Percentiles rank a stretch among this genome's conserved stretches.
phyloP scores from a whole-genome alignment of 2,888 invertebrate species.

The Julus scandinavius region DNA sequence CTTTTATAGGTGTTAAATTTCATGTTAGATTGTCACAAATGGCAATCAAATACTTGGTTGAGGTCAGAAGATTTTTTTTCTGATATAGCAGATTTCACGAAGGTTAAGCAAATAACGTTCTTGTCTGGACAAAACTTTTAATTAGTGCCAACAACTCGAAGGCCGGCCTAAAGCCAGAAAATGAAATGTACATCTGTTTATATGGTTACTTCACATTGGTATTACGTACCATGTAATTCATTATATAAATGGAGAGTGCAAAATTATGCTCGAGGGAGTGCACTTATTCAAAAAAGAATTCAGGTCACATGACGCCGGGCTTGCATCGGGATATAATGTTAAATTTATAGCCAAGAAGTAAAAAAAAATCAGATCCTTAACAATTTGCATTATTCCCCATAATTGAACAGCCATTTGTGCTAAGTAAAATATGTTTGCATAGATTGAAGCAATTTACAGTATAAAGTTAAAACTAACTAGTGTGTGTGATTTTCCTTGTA shows the following conservation, averaged over 20 bases:
- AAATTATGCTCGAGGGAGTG: background rate
- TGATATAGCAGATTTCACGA: background rate
- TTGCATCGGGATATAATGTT: too few relatives aligned
- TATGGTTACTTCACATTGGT: background rate
- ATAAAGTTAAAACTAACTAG: slow-evolving; percentile 16
- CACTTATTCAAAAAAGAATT: background rate
- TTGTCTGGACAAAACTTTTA: background rate
- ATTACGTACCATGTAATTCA: too few relatives aligned
- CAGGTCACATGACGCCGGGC: too few relatives aligned
- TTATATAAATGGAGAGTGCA: too few relatives aligned
- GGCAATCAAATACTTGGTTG: background rate
- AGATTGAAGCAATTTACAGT: background rate
- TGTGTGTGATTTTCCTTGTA: background rate
- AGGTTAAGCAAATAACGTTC: background rate
- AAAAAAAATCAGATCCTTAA: background rate
- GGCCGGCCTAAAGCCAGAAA: background rate
- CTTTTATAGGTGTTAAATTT: background rate
- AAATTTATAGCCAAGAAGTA: too few relatives aligned
- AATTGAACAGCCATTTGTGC: background rate
- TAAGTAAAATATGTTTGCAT: background rate
- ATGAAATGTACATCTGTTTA: background rate
- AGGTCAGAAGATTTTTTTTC: background rate
- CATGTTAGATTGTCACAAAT: background rate
- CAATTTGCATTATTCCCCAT: background rate
- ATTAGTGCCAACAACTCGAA: background rate